These are phyloP conservation scores for Ginglymostoma cirratum DNA, from an alignment of 2,113 vertebrate genomes.

Conservation along the genomic window DNA sequence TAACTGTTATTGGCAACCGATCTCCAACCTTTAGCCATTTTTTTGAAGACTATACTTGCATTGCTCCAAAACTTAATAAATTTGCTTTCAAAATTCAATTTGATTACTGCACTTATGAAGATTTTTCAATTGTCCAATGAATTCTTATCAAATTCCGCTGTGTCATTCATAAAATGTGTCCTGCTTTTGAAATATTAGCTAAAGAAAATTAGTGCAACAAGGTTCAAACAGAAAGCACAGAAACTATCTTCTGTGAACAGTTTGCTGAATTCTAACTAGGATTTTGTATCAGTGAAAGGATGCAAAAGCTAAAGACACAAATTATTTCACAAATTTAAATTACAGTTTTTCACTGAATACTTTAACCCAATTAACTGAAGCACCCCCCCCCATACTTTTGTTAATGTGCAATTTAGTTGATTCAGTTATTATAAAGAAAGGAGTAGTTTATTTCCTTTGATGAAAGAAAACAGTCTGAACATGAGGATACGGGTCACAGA, in stretches of 20 bases:
- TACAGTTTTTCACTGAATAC: constrained; percentile 22
- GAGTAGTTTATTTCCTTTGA: constrained; percentile 20
- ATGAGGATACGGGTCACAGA: neutral
- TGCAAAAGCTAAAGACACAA: neutral
- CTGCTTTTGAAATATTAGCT: neutral
- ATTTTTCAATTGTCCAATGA: neutral
- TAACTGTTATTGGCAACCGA: neutral
- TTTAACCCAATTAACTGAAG: constrained; percentile 24
- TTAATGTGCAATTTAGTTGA: neutral
- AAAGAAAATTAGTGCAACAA: neutral
- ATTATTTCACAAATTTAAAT: constrained; percentile 5
- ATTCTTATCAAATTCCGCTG: neutral
- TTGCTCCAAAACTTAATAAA: neutral
- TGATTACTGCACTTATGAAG: neutral
- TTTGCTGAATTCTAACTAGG: neutral
- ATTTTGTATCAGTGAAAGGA: neutral
- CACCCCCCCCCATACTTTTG: neutral
- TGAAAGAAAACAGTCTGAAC: constrained; percentile 30
- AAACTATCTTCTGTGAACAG: neutral
- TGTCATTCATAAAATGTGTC: neutral
- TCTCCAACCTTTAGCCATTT: neutral
- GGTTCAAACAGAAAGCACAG: neutral
- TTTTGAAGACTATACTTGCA: neutral
- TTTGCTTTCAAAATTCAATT: neutral
- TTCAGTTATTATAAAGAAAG: neutral